These are phyloP conservation scores for Thera britannica DNA, from an alignment of 2,888 invertebrate species.

Conservation along the genomic window DNA sequence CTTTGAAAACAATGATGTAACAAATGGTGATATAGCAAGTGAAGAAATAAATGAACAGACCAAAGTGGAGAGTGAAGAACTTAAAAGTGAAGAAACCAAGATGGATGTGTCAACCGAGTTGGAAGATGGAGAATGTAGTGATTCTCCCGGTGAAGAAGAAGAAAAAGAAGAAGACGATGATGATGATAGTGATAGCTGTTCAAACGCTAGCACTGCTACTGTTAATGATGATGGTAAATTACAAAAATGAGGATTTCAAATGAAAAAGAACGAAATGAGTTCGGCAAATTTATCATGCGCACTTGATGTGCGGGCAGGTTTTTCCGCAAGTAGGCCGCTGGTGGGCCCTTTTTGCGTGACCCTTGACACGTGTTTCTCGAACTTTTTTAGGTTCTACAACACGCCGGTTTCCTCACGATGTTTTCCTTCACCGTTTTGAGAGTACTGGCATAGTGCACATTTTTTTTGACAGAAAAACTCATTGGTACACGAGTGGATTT, in stretches of 20 bases:
- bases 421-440: no score
- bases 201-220: constrained; percentile 70
- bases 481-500: no score
- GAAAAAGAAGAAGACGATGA: not conserved
- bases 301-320: no score
- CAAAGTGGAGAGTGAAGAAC: constrained; percentile 12
- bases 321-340: no score
- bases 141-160: constrained; percentile 63
- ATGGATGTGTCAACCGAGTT: constrained; percentile 13
- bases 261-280: no score
- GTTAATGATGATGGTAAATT: constrained; percentile 77
- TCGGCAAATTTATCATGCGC: no score
- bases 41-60: constrained; percentile 7
- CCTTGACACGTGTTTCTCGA: no score
- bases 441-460: no score
- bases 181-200: constrained; percentile 57
- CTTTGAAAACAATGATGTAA: constrained; percentile 29
- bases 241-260: constrained; percentile 2
- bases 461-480: no score
- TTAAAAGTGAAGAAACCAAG: constrained; percentile 15
- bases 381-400: no score
- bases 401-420: no score
- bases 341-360: no score
- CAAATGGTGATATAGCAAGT: constrained; percentile 6
- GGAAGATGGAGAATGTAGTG: constrained; percentile 89